Evolutionary conservation across 2,888 invertebrate genomes (phyloP).

Genomic region (Eupithecia inturbata): DNA sequence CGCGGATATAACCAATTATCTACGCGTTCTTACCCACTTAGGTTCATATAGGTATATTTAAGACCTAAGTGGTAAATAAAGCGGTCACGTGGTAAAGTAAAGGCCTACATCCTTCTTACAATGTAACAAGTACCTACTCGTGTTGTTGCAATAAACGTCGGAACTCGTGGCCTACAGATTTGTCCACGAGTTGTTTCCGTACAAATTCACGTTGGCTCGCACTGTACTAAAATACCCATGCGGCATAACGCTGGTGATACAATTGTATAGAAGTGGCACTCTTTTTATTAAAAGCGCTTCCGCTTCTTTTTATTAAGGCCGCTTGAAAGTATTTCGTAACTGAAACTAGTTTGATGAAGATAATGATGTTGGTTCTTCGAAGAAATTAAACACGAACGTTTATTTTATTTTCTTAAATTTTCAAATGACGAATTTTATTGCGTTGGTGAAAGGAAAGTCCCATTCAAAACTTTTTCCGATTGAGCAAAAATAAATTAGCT

Average conservation of each 20-base stretch:
- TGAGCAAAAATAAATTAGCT: too few relatives aligned
- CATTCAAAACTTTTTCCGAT: too few relatives aligned
- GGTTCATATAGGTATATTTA: not conserved
- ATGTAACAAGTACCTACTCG: conserved; percentile 6
- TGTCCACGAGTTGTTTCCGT: conserved; percentile 6
- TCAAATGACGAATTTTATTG: too few relatives aligned
- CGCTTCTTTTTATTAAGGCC: too few relatives aligned
- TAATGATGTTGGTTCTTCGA: too few relatives aligned
- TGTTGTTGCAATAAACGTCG: not conserved
- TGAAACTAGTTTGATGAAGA: not conserved
- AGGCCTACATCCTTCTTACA: conserved; percentile 4
- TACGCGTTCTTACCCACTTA: not conserved
- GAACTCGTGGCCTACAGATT: conserved; percentile 21
- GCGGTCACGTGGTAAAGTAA: not conserved
- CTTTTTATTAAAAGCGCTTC: conserved; percentile 4
- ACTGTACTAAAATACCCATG: conserved; percentile 20
- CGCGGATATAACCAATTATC: too few relatives aligned
- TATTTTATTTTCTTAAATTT: too few relatives aligned
- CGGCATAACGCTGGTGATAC: not conserved
- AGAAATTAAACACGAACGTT: too few relatives aligned
- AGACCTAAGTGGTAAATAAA: too few relatives aligned
- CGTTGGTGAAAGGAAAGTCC: too few relatives aligned
- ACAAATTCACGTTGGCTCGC: conserved; percentile 26
- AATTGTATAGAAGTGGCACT: conserved; percentile 18
- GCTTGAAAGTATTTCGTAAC: not conserved